Percentiles rank a stretch among this genome's conserved stretches.
Evolutionary conservation across 2,888 invertebrate species (phyloP).

Genomic region (Luperina testacea): DNA sequence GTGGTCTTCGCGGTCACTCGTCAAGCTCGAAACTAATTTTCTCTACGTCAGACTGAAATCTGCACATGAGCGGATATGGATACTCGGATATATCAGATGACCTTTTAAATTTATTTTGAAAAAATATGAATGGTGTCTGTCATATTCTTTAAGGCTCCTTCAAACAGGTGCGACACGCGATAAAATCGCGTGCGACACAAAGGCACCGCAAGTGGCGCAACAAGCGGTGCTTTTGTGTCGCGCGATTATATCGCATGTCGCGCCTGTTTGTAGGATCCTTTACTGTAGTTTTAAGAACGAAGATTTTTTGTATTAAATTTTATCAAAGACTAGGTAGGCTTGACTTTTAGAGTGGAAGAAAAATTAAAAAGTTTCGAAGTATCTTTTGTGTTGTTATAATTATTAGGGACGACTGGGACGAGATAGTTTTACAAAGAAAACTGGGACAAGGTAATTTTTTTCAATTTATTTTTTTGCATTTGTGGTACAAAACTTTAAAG

Average conservation of each 20-base stretch:
- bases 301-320: neutral
- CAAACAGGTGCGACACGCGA: too few relatives aligned
- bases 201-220: too few relatives aligned
- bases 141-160: neutral
- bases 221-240: too few relatives aligned
- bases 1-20: slow-evolving; percentile 78
- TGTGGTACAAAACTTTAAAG: neutral
- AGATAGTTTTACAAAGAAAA: slow-evolving; percentile 17
- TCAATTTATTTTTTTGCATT: neutral
- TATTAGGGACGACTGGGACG: neutral
- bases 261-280: too few relatives aligned
- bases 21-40: slow-evolving; percentile 86
- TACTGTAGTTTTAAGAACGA: neutral
- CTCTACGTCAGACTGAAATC: slow-evolving; percentile 79
- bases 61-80: slow-evolving; percentile 68
- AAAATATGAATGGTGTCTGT: slow-evolving; percentile 1
- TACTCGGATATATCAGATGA: slow-evolving; percentile 73
- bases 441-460: neutral
- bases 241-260: too few relatives aligned
- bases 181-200: too few relatives aligned
- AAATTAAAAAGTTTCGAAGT: slow-evolving; percentile 7
- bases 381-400: slow-evolving; percentile 11
- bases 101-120: neutral
- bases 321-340: neutral
- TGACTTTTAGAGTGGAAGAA: slow-evolving; percentile 2